phyloP scores from a whole-genome alignment of 2,888 invertebrate genomes.

The Drosophila ezoana region DNA sequence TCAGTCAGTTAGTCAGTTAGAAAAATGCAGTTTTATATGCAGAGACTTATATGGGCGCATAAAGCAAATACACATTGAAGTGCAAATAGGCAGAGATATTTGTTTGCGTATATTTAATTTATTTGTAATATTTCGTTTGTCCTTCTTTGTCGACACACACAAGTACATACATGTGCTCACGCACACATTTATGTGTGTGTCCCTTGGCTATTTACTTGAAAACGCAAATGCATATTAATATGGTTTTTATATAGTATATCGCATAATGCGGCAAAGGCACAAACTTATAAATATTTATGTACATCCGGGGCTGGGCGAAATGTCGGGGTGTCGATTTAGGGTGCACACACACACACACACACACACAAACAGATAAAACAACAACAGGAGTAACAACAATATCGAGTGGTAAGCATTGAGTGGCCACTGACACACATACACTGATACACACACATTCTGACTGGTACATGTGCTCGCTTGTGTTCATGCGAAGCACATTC shows the following conservation, averaged over 20 bases:
- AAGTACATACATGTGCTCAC: background rate
- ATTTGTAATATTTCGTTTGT: too few species aligned
- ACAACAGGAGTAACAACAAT: slow-evolving; percentile 23
- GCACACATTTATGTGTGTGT: slow-evolving; percentile 2
- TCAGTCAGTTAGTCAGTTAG: too few species aligned
- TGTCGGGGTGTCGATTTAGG: slow-evolving; percentile 57
- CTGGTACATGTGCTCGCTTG: slow-evolving; percentile 5
- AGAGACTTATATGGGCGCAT: background rate
- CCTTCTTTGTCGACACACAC: background rate
- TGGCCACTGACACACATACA: slow-evolving; percentile 16
- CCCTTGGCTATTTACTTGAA: slow-evolving; percentile 60
- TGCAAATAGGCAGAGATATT: too few species aligned
- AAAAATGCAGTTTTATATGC: too few species aligned
- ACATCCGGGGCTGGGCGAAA: slow-evolving; percentile 54
- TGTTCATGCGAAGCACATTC: slow-evolving; percentile 30
- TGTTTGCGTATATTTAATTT: too few species aligned
- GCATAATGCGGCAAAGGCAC: slow-evolving; percentile 66
- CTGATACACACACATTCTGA: slow-evolving; percentile 11
- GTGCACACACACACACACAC: slow-evolving; percentile 26
- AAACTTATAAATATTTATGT: slow-evolving; percentile 76
- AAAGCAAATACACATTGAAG: background rate
- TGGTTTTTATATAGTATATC: slow-evolving; percentile 39
- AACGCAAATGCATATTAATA: slow-evolving; percentile 61
- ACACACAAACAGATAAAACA: slow-evolving; percentile 10
- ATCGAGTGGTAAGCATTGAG: slow-evolving; percentile 44